Evolutionary conservation across 2,797 vertebrate genomes (phyloP).

Genomic region (Scleropages formosus): DNA sequence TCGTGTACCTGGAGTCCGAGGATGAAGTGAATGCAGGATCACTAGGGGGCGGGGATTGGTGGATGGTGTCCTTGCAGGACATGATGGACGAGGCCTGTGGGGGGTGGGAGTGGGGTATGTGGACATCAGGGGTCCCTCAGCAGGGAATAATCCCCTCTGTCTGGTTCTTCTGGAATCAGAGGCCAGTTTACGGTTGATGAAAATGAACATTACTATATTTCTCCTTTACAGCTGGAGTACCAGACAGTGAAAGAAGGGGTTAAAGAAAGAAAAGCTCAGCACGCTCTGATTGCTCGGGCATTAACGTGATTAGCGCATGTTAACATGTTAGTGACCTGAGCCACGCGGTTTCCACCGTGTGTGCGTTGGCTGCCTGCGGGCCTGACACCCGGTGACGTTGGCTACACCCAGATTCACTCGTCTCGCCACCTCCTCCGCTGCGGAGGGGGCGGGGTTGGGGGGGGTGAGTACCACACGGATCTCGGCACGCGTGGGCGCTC

Average conservation of each 20-base stretch:
- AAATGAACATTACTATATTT: background rate
- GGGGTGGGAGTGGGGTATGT: slow-evolving; percentile 40
- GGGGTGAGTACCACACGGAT: background rate
- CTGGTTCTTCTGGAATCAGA: slow-evolving; percentile 44
- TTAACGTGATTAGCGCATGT: background rate
- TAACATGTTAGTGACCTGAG: background rate
- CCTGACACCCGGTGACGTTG: background rate
- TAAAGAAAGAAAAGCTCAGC: background rate
- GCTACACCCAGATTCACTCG: background rate
- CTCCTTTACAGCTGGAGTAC: background rate
- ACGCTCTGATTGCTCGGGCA: background rate
- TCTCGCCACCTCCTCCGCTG: slow-evolving; percentile 10
- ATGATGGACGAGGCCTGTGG: slow-evolving; percentile 53
- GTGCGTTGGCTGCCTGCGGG: background rate
- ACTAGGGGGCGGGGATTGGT: slow-evolving; percentile 45
- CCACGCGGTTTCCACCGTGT: too few relatives aligned
- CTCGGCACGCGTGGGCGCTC: slow-evolving; percentile 19
- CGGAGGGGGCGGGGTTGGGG: background rate
- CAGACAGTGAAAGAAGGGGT: too few relatives aligned
- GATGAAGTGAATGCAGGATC: slow-evolving; percentile 60
- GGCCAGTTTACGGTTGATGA: background rate
- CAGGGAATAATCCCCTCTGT: slow-evolving; percentile 57
- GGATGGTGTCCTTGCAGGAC: slow-evolving; percentile 53
- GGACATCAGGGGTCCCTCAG: slow-evolving; percentile 49
- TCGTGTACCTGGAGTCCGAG: slow-evolving; percentile 48